These are phyloP conservation scores for Tipula helvola DNA, from an alignment of 2,888 invertebrate genomes.

Conservation along the genomic window DNA sequence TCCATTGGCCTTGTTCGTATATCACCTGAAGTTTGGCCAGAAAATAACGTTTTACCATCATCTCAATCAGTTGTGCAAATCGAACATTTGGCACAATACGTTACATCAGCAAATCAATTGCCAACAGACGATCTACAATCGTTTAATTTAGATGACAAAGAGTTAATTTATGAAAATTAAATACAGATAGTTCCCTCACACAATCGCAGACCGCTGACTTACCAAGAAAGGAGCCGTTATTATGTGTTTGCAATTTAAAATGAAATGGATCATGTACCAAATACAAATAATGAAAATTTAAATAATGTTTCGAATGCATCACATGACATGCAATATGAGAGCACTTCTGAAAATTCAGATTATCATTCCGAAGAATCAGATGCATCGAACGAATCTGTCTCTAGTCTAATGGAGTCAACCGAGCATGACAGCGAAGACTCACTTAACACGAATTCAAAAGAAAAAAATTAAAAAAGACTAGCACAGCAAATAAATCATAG, in stretches of 20 bases:
- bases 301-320: too few relatives aligned
- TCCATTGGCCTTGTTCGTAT: neutral
- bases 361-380: too few relatives aligned
- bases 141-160: neutral
- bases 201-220: neutral
- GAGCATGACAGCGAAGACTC: too few relatives aligned
- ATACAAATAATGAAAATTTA: neutral
- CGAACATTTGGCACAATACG: neutral
- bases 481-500: neutral
- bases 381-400: too few relatives aligned
- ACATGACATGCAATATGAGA: too few relatives aligned
- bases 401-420: too few relatives aligned
- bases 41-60: neutral
- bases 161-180: neutral
- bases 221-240: too few relatives aligned
- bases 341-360: too few relatives aligned
- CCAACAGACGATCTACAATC: neutral
- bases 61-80: neutral
- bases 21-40: neutral
- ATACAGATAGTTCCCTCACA: too few relatives aligned
- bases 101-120: neutral
- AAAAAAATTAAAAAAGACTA: neutral
- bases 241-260: too few relatives aligned
- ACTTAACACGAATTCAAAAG: neutral
- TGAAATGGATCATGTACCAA: neutral